Base-by-base conservation (phyloP, 2,797 vertebrate species). In the Ctenosaura bakeri region DNA sequence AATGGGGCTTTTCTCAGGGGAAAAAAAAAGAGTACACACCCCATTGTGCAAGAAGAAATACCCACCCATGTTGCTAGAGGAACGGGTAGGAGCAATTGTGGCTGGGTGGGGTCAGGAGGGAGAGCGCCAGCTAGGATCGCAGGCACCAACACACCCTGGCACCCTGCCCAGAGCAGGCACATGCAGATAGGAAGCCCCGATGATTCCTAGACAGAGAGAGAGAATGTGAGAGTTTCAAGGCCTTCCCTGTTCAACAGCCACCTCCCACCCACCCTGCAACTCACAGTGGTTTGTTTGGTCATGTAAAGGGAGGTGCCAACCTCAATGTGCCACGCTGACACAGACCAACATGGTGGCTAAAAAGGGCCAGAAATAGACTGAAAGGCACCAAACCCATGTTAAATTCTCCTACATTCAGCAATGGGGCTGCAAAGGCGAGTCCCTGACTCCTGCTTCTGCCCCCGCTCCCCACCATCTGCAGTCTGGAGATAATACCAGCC, bases 201-300 rank as follows among this genome's bases (percentile, higher is more conserved):
- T 1, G 12, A 3, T 80, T 35, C 29, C 46, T 9, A 7, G 35
- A n/a, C 16, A 22, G 35, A 14, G 42, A 66, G 59, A 32, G 74
- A 42, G 22, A 1, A 62, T 20, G 20, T 18, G 20, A 62, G 20
- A 62, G 10, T 38, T 29, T 26, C 50, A 6, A 9, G 22, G 4
- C 1, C 22, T 4, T 64, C 35, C 38, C 6, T 22, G 3, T 8
- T 42, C 2, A 35, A 26, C 2, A 3, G 20, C 20, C 8, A 13
- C 50, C 73, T 13, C 3, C 4, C 7, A 3, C 56, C 13, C 5
- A 22, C 10, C 81, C 0, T 6, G 35, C 81, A 38, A 12, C 3
- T 26, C 35, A 13, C 4, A 35, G n/a, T 20, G 5, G 5, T 6
- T 1, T 14, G 5, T 6, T 1, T 14, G 10, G n/a, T 1, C 59